phyloP scores from a whole-genome alignment of 2,113 vertebrate genomes.

The Pedetes capensis region DNA sequence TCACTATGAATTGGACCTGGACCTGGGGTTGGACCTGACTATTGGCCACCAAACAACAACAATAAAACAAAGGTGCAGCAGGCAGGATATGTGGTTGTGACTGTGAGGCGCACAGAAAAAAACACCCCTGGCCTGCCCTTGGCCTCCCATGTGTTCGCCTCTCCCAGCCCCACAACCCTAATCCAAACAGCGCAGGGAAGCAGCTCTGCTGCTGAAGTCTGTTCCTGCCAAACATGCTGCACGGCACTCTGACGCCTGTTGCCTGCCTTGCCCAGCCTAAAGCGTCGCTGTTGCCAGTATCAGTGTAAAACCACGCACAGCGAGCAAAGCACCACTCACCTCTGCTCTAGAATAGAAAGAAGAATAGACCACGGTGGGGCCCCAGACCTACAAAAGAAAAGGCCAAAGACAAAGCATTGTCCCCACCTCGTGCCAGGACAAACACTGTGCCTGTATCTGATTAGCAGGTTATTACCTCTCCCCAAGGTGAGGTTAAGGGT shows the following conservation, averaged over 20 bases:
- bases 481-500: background rate
- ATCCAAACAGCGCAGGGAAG: no score
- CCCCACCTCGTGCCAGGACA: background rate
- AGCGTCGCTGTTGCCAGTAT: background rate
- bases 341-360: background rate
- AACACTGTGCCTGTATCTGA: background rate
- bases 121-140: no score
- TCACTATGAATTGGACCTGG: no score
- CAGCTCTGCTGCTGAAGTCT: background rate
- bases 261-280: background rate
- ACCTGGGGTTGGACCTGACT: no score
- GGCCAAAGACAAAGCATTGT: background rate
- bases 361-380: background rate
- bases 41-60: no score
- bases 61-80: no score
- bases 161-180: no score
- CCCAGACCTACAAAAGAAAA: background rate
- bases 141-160: background rate
- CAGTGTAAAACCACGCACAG: background rate
- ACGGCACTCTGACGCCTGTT: fast-evolving
- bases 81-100: background rate
- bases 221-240: fast-evolving
- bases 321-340: background rate
- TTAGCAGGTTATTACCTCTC: background rate
- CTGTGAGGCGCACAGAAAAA: background rate